Percentiles rank a stretch among this genome's conserved stretches.
Conservation (phyloP, 2,888 invertebrate species). For the Drosophila limbata region DNA sequence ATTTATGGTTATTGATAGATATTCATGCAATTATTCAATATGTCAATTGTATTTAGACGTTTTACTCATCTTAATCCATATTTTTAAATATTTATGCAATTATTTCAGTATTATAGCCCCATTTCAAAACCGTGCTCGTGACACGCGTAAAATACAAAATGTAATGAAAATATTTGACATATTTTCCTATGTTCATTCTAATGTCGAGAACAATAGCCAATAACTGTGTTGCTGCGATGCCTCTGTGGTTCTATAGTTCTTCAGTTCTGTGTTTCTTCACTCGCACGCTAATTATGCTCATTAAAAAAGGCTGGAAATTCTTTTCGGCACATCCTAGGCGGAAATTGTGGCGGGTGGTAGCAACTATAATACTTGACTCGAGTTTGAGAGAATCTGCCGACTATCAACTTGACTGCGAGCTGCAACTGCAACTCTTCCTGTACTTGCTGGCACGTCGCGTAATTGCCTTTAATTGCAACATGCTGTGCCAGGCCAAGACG, state of each 20-base stretch:
- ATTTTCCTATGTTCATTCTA: constrained; percentile 47
- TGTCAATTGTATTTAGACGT: no score
- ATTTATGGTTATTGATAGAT: not conserved
- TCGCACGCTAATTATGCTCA: constrained; percentile 76
- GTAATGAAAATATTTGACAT: constrained; percentile 64
- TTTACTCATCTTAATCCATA: no score
- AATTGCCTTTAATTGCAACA: constrained; percentile 83
- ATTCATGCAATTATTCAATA: no score
- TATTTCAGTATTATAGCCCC: no score
- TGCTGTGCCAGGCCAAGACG: constrained; percentile 46
- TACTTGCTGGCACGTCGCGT: constrained; percentile 36
- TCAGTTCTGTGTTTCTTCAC: constrained; percentile 2
- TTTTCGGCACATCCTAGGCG: constrained; percentile 79
- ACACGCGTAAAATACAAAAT: constrained; percentile 8
- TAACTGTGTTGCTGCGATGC: constrained; percentile 54
- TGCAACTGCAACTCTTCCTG: constrained; percentile 54
- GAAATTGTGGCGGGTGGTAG: constrained; percentile 69
- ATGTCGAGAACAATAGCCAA: constrained; percentile 75
- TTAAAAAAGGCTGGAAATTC: constrained; percentile 67
- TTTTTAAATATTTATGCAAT: no score
- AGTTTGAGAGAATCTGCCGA: constrained; percentile 3
- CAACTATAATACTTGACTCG: not conserved
- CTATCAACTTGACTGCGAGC: constrained; percentile 2
- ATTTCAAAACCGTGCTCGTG: not conserved
- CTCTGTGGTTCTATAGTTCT: not conserved